phyloP scores from a whole-genome alignment of 23 tunicate genomes.

The Clavelina lepadiformis region DNA sequence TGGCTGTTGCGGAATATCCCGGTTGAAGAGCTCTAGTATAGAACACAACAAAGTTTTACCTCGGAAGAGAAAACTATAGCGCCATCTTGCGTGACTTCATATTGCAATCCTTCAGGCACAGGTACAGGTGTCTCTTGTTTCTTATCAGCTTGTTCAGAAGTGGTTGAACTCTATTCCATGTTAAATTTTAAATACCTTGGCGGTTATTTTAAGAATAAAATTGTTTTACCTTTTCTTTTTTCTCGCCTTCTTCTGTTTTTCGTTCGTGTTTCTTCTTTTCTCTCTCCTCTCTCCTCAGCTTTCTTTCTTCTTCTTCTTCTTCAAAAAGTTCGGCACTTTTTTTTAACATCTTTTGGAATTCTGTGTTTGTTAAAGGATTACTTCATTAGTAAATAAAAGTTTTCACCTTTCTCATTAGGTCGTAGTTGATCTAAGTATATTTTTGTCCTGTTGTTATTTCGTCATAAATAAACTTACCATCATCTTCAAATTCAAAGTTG shows the following conservation, averaged over 20 bases:
- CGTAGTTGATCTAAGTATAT: neutral
- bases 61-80: neutral
- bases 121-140: slow-evolving; percentile 4
- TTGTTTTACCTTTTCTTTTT: no score
- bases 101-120: slow-evolving; percentile 21
- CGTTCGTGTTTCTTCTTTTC: slow-evolving; percentile 50
- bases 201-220: no score
- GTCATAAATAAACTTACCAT: slow-evolving; percentile 21
- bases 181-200: no score
- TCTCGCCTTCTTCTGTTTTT: slow-evolving; percentile 23
- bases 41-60: slow-evolving; percentile 9
- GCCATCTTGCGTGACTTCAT: slow-evolving; percentile 35
- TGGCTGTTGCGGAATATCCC: no score
- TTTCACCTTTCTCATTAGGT: neutral
- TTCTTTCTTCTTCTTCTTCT: slow-evolving; percentile 74
- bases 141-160: no score
- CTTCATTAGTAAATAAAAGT: neutral
- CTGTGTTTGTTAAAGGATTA: slow-evolving; percentile 19
- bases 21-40: no score
- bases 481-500: slow-evolving; percentile 73
- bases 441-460: neutral
- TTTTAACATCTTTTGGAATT: slow-evolving; percentile 44
- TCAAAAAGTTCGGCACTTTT: slow-evolving; percentile 30
- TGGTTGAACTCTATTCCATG: no score
- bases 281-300: slow-evolving; percentile 49